Evolutionary conservation across 2,888 invertebrate species (phyloP).

Genomic region (Trypoxylon attenuatum): DNA sequence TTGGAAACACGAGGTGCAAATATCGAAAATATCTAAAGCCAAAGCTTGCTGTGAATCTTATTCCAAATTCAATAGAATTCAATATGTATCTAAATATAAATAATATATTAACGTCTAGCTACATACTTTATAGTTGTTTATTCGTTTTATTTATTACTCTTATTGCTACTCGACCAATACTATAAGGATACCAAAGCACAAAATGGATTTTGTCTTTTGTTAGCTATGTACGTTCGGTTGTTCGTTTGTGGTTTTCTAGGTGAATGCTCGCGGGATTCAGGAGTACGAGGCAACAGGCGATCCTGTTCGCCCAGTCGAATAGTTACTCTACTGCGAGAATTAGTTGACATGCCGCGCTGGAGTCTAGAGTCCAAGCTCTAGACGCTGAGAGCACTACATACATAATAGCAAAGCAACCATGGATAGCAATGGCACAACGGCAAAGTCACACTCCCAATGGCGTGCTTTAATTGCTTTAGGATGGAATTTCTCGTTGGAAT

Average conservation of each 20-base stretch:
- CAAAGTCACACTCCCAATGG: slow-evolving; percentile 44
- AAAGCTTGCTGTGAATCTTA: background rate
- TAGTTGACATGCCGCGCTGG: slow-evolving; percentile 21
- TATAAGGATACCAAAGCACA: no score
- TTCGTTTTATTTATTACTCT: no score
- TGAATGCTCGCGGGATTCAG: no score
- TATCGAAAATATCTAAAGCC: background rate
- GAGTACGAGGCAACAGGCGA: slow-evolving; percentile 11
- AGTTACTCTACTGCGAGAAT: slow-evolving; percentile 37
- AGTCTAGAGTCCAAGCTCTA: background rate
- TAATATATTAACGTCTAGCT: no score
- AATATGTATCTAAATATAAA: no score
- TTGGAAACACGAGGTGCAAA: background rate
- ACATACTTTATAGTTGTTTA: no score
- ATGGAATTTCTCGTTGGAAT: slow-evolving; percentile 44
- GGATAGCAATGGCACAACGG: slow-evolving; percentile 16
- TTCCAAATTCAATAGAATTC: no score
- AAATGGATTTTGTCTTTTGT: no score
- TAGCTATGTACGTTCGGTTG: no score
- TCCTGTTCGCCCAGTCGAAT: slow-evolving; percentile 22
- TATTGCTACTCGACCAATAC: no score
- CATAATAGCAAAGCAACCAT: slow-evolving; percentile 28
- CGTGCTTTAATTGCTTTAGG: slow-evolving; percentile 49
- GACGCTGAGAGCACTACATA: slow-evolving; percentile 33
- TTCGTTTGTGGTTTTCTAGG: no score